A percentile compares a stretch with the other conserved stretches of the same genome.
phyloP scores from a whole-genome alignment of 2,888 invertebrate species.

The Netelia melanura region DNA sequence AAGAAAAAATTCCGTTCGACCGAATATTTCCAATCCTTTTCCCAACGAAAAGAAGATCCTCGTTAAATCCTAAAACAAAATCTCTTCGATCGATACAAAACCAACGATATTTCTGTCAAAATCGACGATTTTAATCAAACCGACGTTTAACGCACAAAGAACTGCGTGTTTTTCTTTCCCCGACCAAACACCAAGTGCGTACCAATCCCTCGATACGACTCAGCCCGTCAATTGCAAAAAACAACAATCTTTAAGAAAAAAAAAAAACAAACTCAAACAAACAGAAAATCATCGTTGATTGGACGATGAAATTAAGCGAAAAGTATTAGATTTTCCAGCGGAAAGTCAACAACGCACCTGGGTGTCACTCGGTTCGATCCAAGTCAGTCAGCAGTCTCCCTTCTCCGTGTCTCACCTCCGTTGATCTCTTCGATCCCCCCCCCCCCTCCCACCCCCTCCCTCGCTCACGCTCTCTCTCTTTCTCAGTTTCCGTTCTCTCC shows the following conservation, averaged over 20 bases:
- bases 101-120: too few relatives aligned
- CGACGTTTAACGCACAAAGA: too few relatives aligned
- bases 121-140: too few relatives aligned
- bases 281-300: neutral
- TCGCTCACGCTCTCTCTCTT: conserved; percentile 5
- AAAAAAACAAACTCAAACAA: neutral
- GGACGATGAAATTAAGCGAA: neutral
- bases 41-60: too few relatives aligned
- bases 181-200: too few relatives aligned
- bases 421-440: conserved; percentile 28
- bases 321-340: conserved; percentile 20
- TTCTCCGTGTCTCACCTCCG: conserved; percentile 27
- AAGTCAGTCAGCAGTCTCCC: conserved; percentile 19
- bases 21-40: neutral
- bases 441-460: neutral
- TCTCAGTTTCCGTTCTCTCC: conserved; percentile 32
- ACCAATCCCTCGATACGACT: too few relatives aligned
- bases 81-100: too few relatives aligned
- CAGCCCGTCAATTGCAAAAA: too few relatives aligned
- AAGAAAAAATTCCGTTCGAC: neutral
- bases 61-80: too few relatives aligned
- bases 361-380: conserved; percentile 26
- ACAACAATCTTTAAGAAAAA: too few relatives aligned
- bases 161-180: too few relatives aligned
- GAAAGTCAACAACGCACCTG: conserved; percentile 9